Conservation (phyloP, 1,140 invertebrate genomes). For the Zaprionus nigranus region DNA sequence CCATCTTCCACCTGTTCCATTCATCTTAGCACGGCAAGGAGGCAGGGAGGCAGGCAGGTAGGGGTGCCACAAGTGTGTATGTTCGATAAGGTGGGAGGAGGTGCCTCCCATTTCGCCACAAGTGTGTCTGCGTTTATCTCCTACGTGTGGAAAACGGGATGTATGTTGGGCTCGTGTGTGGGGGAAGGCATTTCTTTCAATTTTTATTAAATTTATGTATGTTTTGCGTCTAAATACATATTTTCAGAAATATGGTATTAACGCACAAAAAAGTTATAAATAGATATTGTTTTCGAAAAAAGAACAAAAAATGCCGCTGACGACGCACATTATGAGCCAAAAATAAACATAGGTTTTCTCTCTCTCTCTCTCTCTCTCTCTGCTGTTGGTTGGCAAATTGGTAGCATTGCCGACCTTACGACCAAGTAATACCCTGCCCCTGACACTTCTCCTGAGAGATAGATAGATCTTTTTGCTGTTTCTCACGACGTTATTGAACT, state of each 20-base stretch:
- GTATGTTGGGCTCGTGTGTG: slow-evolving; percentile 16
- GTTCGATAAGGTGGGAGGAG: not conserved
- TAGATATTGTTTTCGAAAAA: slow-evolving; percentile 78
- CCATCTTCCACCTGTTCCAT: slow-evolving; percentile 2
- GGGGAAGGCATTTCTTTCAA: slow-evolving; percentile 49
- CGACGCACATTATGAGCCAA: slow-evolving; percentile 75
- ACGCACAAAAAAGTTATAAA: slow-evolving; percentile 74
- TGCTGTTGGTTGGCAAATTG: slow-evolving; percentile 11
- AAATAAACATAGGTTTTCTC: slow-evolving; percentile 54
- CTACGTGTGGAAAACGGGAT: slow-evolving; percentile 2
- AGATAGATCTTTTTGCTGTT: no score
- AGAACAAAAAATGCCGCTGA: slow-evolving; percentile 69
- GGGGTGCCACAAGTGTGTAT: not conserved
- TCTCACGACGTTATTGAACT: slow-evolving; percentile 9
- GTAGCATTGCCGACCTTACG: slow-evolving; percentile 18
- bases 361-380: not conserved
- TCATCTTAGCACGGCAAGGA: not conserved
- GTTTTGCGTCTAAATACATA: slow-evolving; percentile 64
- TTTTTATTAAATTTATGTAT: slow-evolving; percentile 79
- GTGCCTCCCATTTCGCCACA: not conserved
- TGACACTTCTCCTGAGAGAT: not conserved
- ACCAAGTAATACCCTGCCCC: slow-evolving; percentile 46
- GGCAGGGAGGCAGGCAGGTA: no score
- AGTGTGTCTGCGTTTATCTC: slow-evolving; percentile 11
- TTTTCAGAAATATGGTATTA: slow-evolving; percentile 81